Evolutionary conservation across 2,888 invertebrate species (phyloP), one percentile per base, ranked within the genome.

Genomic region (Oligia fasciuncula): DNA sequence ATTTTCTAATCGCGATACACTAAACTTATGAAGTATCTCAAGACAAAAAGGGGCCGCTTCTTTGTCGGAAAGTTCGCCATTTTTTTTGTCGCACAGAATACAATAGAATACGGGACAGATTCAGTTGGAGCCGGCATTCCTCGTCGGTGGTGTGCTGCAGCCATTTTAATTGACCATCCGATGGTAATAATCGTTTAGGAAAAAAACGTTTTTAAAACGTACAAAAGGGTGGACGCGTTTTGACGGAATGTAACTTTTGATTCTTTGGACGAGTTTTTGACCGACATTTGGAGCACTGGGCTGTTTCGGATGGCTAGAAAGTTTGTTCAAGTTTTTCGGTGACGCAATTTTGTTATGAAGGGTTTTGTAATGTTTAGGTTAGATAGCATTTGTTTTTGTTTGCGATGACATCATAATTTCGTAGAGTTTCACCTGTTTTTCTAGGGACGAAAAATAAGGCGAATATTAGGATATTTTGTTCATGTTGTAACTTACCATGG

Each of bases 141-240:
- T 86, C 80, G 87, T 87, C 90, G 81, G 87, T 95, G 95, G 96
- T 96, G 96, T 96, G 96, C 94, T 94, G 91, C 91, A 96, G 93
- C 94, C 93, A 96, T 96, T 96, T 96, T 96, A 96, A 96, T 96
- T 96, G 96, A 96, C 94, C 93, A 89, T 87, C 91, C 90, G 90
- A 89, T 90, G 89, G 91, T 92, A 93, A 93, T 95, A 92, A 94
- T 93, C 92, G 91, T 87, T 86, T 87, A 84, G 87, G 90, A 94
- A 94, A 94, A 94, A 91, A 89, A 80, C 80, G 79, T 90, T 89
- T 87, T 83, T 87, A 89, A 89, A 86, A 80, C 86, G 83, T 85
- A 87, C 82, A 89, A 90, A 90, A 88, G 90, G 88, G n/a, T 77
- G 92, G 85, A 89, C 91, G 94, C 93, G 94, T 95, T 95, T 96